These are phyloP conservation scores for Hemiscyllium ocellatum DNA, from an alignment of 2,113 vertebrate genomes.

Conservation along the genomic window DNA sequence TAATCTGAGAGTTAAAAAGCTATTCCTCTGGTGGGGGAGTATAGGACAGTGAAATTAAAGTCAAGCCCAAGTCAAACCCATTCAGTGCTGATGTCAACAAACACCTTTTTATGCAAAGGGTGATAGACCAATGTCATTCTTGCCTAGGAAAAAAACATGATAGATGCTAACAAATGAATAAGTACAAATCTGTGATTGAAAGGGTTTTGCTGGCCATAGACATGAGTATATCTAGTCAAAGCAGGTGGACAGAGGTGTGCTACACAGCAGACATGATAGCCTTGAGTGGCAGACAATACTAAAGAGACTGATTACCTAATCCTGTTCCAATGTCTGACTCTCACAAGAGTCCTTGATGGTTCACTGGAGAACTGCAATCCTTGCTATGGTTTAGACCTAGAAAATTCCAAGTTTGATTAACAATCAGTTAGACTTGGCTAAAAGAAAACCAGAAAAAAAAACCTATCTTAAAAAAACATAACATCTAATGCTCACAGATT, in stretches of 20 bases:
- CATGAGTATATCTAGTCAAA: not conserved
- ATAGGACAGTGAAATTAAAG: no score
- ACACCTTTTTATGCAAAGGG: no score
- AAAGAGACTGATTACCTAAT: not conserved
- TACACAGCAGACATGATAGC: not conserved
- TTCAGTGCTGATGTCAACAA: no score
- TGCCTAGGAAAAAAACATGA: not conserved
- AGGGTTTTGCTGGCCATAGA: not conserved
- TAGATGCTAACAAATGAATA: not conserved
- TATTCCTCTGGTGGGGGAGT: no score
- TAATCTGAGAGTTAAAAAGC: not conserved
- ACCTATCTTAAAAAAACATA: not conserved
- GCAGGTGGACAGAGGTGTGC: not conserved
- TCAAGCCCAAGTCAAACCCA: no score
- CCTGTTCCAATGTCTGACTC: not conserved
- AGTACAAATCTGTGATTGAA: not conserved
- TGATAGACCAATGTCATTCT: not conserved
- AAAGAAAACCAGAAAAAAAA: not conserved
- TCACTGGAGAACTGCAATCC: not conserved
- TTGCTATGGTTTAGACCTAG: not conserved
- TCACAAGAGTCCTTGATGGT: not conserved
- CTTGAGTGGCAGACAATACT: not conserved
- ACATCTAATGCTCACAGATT: not conserved
- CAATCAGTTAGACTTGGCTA: not conserved
- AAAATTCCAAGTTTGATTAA: not conserved